Conservation (phyloP, 2,113 vertebrate species). For the Antennarius striatus region DNA sequence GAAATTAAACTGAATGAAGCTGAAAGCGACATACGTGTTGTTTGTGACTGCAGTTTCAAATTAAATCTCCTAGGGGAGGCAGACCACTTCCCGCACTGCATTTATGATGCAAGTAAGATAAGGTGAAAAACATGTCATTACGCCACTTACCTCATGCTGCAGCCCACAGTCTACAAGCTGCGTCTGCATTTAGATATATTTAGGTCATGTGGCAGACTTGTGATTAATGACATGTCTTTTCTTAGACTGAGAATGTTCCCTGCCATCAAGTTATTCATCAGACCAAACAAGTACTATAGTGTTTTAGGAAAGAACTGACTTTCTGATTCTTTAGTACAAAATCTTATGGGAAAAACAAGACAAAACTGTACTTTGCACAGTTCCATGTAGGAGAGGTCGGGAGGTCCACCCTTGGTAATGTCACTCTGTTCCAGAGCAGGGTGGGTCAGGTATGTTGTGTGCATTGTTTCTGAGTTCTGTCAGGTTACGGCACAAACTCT, state of each 20-base stretch:
- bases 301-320: not conserved
- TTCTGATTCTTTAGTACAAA: not conserved
- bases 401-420: slow-evolving; percentile 55
- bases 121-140: slow-evolving; percentile 48
- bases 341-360: not conserved
- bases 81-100: slow-evolving; percentile 27
- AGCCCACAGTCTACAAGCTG: slow-evolving; percentile 26
- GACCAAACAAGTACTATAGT: slow-evolving; percentile 4
- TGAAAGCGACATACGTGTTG: slow-evolving; percentile 7
- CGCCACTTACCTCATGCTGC: slow-evolving; percentile 29
- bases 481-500: slow-evolving; percentile 26
- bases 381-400: slow-evolving; percentile 36
- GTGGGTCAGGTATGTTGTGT: slow-evolving; percentile 66
- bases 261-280: slow-evolving; percentile 6
- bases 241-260: not conserved
- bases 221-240: slow-evolving; percentile 25
- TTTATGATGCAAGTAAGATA: slow-evolving; percentile 46
- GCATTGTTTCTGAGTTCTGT: slow-evolving; percentile 60
- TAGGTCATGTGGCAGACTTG: slow-evolving; percentile 23
- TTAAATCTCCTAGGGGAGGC: slow-evolving; percentile 34
- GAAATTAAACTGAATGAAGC: slow-evolving; percentile 15
- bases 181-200: slow-evolving; percentile 27
- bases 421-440: slow-evolving; percentile 61
- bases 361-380: slow-evolving; percentile 23
- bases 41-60: slow-evolving; percentile 26